Base-by-base conservation (phyloP, 2,797 vertebrate species). In the Delichon dasypus region DNA sequence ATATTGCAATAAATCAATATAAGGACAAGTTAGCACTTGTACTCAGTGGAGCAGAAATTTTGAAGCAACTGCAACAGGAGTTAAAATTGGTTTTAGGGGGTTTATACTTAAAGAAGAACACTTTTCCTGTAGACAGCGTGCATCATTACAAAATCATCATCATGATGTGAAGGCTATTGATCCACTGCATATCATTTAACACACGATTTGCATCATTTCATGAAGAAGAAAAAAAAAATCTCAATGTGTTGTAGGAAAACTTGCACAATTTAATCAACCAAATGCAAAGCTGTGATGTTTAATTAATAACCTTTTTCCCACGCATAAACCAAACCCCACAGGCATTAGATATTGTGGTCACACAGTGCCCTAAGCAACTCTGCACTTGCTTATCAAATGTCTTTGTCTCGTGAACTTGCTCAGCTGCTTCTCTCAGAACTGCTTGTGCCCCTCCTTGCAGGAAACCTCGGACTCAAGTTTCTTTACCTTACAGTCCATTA, bases 191-290 rank as follows among this genome's bases (percentile, higher is more conserved):
- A 44, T 27, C 16, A 85, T 45, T 76, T 89, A 82, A 66, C 13
- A 79, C 9, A 42, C 8, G 2, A 76, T 79, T 87, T 88, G 36
- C 51, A 92, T 86, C 27, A 34, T 34, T 76, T 68, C 62, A 89
- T 3, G 6, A 85, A 82, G 32, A 55, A 55, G 81, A 18, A 29
- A 75, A 68, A 92, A 66, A 54, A 73, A 50, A 30, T 20, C 38
- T 38, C 44, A 6, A 20, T 5, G 11, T 65, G 11, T 40, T 88
- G 12, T 50, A 81, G 66, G 58, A 88, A 26, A 16, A 81, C 47
- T 89, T 74, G 82, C 93, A 85, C 68, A 95, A 91, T 61, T 91
- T 79, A 45, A 91, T 51, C 60, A 91, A 77, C 32, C n/a, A 80
- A 85, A 95, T 77, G 85, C 76, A 95, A 76, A 94, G 40, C 53